Base-by-base conservation (phyloP, 2,888 invertebrate genomes). In the Odontomyia ornata region DNA sequence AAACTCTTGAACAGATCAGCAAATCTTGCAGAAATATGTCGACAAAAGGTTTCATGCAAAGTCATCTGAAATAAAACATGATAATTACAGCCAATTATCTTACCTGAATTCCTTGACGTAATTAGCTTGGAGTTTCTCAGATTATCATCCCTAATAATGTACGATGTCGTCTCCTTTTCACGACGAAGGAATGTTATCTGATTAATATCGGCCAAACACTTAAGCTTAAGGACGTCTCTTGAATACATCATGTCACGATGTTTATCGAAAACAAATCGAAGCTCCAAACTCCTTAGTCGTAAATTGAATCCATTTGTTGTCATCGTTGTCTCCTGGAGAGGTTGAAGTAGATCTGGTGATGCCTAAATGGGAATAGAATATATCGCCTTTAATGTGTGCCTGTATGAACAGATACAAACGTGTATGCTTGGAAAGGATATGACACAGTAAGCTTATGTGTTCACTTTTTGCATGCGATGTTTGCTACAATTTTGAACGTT, bases 181-280 rank as follows among this genome's bases (percentile, higher is more conserved):
- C 85, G 80, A 13, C 80, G 81, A 52, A 84, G 78, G 27, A 83
- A 81, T 4, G 85, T 83, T 78, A 85, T 83, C 7, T 83, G 81
- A 64, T 83, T 83, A 73, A 86, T 84, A 78, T 86, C 86, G 2
- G 85, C 85, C 72, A 85, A 81, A 75, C 86, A 86, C 60, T 84
- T 84, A 62, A 86, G 78, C 47, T 83, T 81, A 7, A 86, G 80
- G 5, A 80, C 81, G 1, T 82, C 78, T 80, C 79, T 73, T 77
- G 81, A 76, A 36, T 57, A 57, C 79, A 76, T 57, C 78, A 83
- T 82, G 60, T 83, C 85, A 2, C 84, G 83, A 46, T 83, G 83
- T 78, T 84, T 84, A 78, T 85, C 85, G 67, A 86, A 82, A 77
- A 84, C 83, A 76, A 86, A 86, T 76, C 84, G 84, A 46, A 86